Evolutionary conservation across 2,113 vertebrate species (phyloP), one percentile per base, ranked within the genome.

Genomic region (Turdus rufiventris): DNA sequence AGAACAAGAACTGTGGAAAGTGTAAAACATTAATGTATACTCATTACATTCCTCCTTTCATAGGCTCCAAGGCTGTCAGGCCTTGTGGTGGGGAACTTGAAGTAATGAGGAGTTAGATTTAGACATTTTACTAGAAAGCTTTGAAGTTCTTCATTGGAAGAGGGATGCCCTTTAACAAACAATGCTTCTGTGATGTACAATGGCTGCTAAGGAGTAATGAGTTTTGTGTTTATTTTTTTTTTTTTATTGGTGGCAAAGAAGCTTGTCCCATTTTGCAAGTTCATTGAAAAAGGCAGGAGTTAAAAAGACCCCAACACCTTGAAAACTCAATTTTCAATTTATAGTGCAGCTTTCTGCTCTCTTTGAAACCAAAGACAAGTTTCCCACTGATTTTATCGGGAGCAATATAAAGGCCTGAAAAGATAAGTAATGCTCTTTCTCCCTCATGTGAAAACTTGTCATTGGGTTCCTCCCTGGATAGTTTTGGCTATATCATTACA

Each of bases 1-100:
- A 92, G 71, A 93, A 85, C 40, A 81, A 96, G 94, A 81, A 26
- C 85, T 85, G 81, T 89, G 87, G 87, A 88, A 95, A 95, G 77
- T 68, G 29, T 73, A 70, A 65, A 75, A 45, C 42, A 20, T 94
- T 94, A 95, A 87, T 93, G 5, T 91, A 66, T 73, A 40, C 62
- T 93, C 63, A 60, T 94, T 94, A 82, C 87, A 76, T 89, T 95
- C 74, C 38, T 89, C 42, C 58, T 91, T 92, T 93, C 74, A 70
- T 38, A 80, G 50, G 21, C 62, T 95, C 42, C 54, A 66, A 58
- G 56, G 29, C 70, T 94, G 68, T 50, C 92, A 90, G 57, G 31
- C 38, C 24, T 16, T 0, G 7, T 33, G 19, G 6, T 68, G 51
- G 40, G 62, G 66, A 82, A 36, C 62, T 65, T 89, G 12, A 8